phyloP scores from a whole-genome alignment of 1,140 invertebrate genomes.

The Drosophila pandora region DNA sequence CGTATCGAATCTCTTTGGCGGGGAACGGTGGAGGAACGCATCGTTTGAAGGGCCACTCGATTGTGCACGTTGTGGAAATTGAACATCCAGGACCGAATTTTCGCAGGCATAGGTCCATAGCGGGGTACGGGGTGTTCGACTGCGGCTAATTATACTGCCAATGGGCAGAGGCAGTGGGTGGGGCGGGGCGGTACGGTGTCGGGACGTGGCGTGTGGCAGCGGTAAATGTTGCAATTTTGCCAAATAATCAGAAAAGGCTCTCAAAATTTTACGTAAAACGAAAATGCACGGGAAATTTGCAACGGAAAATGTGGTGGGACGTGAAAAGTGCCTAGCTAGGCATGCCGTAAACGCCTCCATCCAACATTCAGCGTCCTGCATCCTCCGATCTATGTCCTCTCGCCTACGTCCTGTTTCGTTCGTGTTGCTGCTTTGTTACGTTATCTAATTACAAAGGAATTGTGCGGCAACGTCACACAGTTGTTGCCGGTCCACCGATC shows the following conservation, averaged over 20 bases:
- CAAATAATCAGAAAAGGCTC: constrained; percentile 79
- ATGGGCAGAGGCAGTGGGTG: constrained; percentile 8
- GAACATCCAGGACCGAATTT: constrained; percentile 43
- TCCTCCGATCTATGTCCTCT: constrained; percentile 28
- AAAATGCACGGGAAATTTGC: constrained; percentile 45
- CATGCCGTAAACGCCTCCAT: constrained; percentile 32
- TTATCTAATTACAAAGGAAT: constrained; percentile 82
- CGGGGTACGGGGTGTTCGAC: not conserved
- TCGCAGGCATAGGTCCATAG: constrained; percentile 27
- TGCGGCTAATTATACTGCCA: constrained; percentile 66
- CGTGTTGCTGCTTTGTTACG: constrained; percentile 74
- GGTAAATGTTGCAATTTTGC: constrained; percentile 75
- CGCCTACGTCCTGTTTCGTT: constrained; percentile 60
- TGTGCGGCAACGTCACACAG: constrained; percentile 64
- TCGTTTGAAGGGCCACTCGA: constrained; percentile 48
- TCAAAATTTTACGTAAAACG: constrained; percentile 66
- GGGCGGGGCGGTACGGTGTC: not conserved
- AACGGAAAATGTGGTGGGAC: constrained; percentile 6
- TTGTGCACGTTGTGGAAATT: constrained; percentile 44
- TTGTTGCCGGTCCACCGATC: constrained; percentile 49
- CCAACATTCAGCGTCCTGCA: constrained; percentile 56
- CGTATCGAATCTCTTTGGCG: constrained; percentile 27
- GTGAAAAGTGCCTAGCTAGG: constrained; percentile 22
- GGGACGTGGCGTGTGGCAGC: constrained; percentile 23
- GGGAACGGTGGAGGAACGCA: constrained; percentile 32